Percentiles rank a stretch among this genome's conserved stretches.
Evolutionary conservation across 1,140 invertebrate genomes (phyloP).

Genomic region (Lanistes nyassanus): DNA sequence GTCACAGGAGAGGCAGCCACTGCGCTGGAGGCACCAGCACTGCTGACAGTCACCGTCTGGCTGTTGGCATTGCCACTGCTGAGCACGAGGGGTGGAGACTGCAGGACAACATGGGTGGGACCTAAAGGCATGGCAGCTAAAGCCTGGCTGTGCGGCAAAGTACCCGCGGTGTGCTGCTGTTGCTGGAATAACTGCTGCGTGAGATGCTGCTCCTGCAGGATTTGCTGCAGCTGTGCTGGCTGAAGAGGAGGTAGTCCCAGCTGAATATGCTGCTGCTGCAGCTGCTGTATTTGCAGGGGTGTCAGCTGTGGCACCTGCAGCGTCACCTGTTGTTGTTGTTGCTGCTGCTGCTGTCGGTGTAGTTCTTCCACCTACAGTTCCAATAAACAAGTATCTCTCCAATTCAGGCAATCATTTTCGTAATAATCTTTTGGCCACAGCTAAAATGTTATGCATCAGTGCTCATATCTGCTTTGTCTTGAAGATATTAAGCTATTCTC

Average conservation of each 20-base stretch:
- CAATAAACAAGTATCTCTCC: not conserved
- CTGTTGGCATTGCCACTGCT: not conserved
- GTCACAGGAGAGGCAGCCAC: slow-evolving; percentile 9
- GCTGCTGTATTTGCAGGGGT: slow-evolving; percentile 46
- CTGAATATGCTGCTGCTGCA: slow-evolving; percentile 34
- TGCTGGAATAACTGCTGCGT: slow-evolving; percentile 30
- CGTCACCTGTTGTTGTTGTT: slow-evolving; percentile 41
- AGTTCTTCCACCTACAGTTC: slow-evolving; percentile 33
- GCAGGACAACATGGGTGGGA: slow-evolving; percentile 28
- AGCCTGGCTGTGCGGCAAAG: not conserved
- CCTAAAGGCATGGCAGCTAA: slow-evolving; percentile 27
- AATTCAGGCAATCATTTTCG: not conserved
- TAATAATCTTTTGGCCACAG: not conserved
- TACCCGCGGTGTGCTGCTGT: slow-evolving; percentile 22
- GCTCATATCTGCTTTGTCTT: too few relatives aligned
- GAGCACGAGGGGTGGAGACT: slow-evolving; percentile 21
- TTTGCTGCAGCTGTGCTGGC: slow-evolving; percentile 35
- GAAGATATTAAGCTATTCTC: too few relatives aligned
- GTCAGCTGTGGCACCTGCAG: slow-evolving; percentile 37
- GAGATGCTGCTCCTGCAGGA: slow-evolving; percentile 37
- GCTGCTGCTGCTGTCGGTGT: slow-evolving; percentile 43
- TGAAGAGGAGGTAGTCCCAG: slow-evolving; percentile 35
- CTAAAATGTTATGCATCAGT: not conserved
- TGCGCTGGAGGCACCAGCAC: slow-evolving; percentile 10
- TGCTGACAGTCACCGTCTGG: not conserved